A percentile compares a stretch with the other conserved stretches of the same genome.
phyloP scores from a whole-genome alignment of 1,140 invertebrate genomes.

The Aphis craccivora region DNA sequence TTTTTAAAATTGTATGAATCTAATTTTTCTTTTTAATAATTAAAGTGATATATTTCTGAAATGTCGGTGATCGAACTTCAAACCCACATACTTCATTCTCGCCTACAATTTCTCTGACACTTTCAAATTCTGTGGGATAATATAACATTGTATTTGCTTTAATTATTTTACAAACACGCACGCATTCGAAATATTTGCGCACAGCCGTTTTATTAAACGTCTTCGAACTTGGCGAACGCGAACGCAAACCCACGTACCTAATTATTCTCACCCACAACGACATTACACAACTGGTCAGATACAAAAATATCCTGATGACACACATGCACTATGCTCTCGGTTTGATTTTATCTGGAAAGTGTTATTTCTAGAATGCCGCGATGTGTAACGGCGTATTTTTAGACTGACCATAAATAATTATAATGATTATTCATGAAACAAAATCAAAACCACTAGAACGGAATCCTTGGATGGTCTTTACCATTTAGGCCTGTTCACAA shows the following conservation, averaged over 20 bases:
- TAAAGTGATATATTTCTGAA: background rate
- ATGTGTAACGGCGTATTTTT: background rate
- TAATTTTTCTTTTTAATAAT: background rate
- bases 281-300: too few relatives aligned
- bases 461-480: background rate
- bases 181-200: background rate
- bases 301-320: conserved; percentile 42
- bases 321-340: background rate
- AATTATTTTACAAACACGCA: background rate
- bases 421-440: background rate
- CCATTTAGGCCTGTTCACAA: background rate
- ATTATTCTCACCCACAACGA: background rate
- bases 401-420: background rate
- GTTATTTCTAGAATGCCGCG: background rate
- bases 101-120: background rate
- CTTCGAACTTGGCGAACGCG: background rate
- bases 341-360: background rate
- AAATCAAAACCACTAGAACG: background rate
- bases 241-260: background rate
- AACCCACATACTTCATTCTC: background rate
- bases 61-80: background rate
- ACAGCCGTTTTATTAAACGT: background rate
- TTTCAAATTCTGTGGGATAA: background rate
- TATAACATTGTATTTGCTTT: background rate
- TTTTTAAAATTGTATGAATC: background rate